These are phyloP conservation scores for Phyllotreta cruciferae DNA, from an alignment of 2,888 invertebrate genomes.

Conservation along the genomic window DNA sequence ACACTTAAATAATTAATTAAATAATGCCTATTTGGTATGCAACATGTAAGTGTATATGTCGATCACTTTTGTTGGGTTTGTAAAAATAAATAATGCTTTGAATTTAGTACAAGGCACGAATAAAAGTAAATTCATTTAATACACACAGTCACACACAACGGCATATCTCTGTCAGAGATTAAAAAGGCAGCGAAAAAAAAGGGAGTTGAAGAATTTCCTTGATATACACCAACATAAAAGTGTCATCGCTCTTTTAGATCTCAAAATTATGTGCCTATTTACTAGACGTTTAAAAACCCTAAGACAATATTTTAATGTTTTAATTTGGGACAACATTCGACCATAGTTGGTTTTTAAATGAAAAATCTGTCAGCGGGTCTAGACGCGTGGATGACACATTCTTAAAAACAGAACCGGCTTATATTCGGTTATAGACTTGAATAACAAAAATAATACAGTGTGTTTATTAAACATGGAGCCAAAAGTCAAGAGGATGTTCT, in stretches of 20 bases:
- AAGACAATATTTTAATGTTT: conserved; percentile 30
- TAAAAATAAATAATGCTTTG: no score
- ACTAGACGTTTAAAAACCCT: conserved; percentile 26
- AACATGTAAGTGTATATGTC: no score
- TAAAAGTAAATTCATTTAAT: no score
- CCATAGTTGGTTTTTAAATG: conserved; percentile 19
- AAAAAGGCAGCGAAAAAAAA: conserved; percentile 1
- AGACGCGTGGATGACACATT: conserved; percentile 33
- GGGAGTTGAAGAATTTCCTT: conserved; percentile 19
- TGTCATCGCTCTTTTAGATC: conserved; percentile 34
- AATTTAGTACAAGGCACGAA: no score
- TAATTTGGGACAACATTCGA: conserved; percentile 18
- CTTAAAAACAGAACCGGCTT: neutral
- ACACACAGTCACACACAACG: no score
- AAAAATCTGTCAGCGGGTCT: conserved; percentile 34
- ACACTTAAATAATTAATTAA: no score
- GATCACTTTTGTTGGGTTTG: no score
- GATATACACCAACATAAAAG: conserved; percentile 36
- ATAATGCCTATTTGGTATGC: no score
- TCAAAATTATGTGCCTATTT: conserved; percentile 32
- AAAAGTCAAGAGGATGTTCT: no score
- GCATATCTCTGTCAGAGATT: neutral
- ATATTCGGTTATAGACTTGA: neutral
- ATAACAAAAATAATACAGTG: no score
- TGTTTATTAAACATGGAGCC: no score